These are phyloP conservation scores for Drosophila emarginata DNA, from an alignment of 2,888 invertebrate species.

Conservation along the genomic window DNA sequence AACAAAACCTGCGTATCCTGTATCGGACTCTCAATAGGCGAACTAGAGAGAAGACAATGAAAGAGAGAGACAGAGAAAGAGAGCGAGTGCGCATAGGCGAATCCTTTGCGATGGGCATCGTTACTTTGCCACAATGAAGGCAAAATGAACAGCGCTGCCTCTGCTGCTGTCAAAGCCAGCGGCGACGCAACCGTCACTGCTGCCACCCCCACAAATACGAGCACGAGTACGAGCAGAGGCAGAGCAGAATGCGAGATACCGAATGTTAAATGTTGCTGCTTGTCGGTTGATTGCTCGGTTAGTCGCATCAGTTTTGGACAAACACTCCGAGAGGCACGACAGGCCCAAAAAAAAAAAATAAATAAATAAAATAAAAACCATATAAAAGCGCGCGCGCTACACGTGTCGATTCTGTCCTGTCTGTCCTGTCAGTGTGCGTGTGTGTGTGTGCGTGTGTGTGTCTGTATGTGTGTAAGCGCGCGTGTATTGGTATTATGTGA, in stretches of 20 bases:
- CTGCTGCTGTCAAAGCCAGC: constrained; percentile 9
- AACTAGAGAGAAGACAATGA: background rate
- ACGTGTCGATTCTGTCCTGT: constrained; percentile 68
- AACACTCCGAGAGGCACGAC: constrained; percentile 82
- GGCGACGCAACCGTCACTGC: constrained; percentile 15
- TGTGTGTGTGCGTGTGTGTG: constrained; percentile 51
- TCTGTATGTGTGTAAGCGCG: constrained; percentile 34
- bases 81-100: constrained; percentile 31
- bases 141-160: constrained; percentile 19
- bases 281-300: constrained; percentile 1
- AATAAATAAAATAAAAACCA: background rate
- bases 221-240: background rate
- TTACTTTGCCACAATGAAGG: constrained; percentile 24
- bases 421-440: constrained; percentile 49
- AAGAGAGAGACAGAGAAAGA: background rate
- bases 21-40: background rate
- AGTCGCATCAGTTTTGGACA: constrained; percentile 79
- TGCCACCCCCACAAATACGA: constrained; percentile 27
- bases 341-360: constrained; percentile 54
- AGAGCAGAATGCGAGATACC: constrained; percentile 17
- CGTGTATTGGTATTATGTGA: constrained; percentile 25
- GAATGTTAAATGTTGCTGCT: constrained; percentile 40
- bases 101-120: constrained; percentile 22
- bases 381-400: constrained; percentile 74
- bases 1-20: constrained; percentile 15